These are phyloP conservation scores for Scolopax rusticola DNA, from an alignment of 2,797 vertebrate genomes.

Conservation along the genomic window DNA sequence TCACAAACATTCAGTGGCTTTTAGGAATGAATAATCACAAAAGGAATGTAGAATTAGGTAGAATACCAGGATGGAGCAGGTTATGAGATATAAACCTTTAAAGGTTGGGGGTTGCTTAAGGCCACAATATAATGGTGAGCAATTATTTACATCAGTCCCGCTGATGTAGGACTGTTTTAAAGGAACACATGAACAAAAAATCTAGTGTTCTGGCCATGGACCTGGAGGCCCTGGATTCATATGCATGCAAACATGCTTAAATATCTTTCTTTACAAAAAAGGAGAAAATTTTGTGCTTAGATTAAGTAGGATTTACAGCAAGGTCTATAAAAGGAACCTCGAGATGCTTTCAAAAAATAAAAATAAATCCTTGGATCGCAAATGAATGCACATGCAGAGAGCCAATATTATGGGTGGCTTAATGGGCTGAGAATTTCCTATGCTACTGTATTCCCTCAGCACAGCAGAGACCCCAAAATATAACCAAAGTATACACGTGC, in stretches of 20 bases:
- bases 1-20: accelerated
- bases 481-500: neutral
- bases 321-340: accelerated
- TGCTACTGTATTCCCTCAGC: neutral
- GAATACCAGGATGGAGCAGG: neutral
- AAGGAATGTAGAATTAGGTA: neutral
- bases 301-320: neutral
- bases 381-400: neutral
- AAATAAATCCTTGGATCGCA: neutral
- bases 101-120: neutral
- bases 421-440: neutral
- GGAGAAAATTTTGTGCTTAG: neutral
- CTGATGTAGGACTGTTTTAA: neutral
- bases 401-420: neutral
- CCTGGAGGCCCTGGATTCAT: neutral
- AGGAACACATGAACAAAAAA: neutral
- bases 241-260: neutral
- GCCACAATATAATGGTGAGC: neutral
- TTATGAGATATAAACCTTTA: neutral
- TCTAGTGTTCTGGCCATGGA: accelerated
- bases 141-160: neutral
- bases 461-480: neutral
- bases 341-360: neutral
- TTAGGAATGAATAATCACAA: neutral
- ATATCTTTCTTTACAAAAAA: neutral